Base-by-base conservation (phyloP, 2,113 vertebrate genomes). In the Carassius auratus region DNA sequence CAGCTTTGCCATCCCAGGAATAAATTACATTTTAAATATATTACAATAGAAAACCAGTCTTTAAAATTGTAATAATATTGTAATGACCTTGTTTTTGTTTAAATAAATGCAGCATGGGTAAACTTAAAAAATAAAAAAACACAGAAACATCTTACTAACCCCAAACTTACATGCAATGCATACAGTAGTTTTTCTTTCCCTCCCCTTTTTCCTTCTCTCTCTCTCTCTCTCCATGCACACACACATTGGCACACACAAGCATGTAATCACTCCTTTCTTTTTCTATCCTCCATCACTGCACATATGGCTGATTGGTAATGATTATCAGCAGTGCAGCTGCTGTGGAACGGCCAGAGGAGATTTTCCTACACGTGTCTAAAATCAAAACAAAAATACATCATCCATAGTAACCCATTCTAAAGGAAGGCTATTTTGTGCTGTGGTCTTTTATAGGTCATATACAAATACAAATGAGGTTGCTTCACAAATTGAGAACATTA, bases 251-350 rank as follows among this genome's bases (percentile, higher is more conserved):
- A 59, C 81, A 71, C 81, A 36, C 66, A 55, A 21, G 10, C 81
- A 17, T 14, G 8, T 75, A 66, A 50, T n/a, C 45, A 64, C 57
- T 64, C 33, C 4, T 71, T 66, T 59, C 26, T 55, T 30, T 48
- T 38, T 45, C 30, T 73, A 19, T 30, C 19, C 76, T 59, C 76
- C 19, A 21, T 80, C 59, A 62, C 77, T 64, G 64, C 76, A 33
- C 84, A 85, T 71, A 85, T 85, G 84, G 76, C 52, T 77, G 62
- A 87, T 78, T 83, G 79, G 81, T 59, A 52, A 77, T 50, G 57
- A 21, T 74, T 84, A 64, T 76, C 69, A 68, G 59, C 30, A n/a
- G 15, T 81, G 68, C 82, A 87, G 82, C 82, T 84, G 83, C 30
- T 81, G 76, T 52, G 74, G 62, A 57, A 61, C 42, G 30, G 82